Base-by-base conservation (phyloP, 1,140 invertebrate species). In the Caenorhabditis briggsae region DNA sequence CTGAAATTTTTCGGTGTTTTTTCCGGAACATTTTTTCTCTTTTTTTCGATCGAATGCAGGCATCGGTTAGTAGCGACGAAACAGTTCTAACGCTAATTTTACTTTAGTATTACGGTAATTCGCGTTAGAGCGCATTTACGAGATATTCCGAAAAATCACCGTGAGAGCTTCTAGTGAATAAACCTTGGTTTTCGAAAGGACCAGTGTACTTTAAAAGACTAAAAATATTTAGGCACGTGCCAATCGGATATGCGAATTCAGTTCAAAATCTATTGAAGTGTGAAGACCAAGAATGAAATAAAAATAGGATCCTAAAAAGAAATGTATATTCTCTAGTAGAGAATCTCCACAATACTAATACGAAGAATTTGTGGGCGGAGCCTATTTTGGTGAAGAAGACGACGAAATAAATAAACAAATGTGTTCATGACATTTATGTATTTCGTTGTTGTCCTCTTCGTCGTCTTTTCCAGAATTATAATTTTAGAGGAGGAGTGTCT, bases 341-440 rank as follows among this genome's bases (percentile, higher is more conserved):
- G 23, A 61, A 61, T 33, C 33, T 33, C 33, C 33, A 33, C 33
- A 61, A 12, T 20, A 23, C 20, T 20, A 61, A 25, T 25, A 61
- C 18, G 59, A 3, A 53, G 50, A 11, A 53, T 53, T 53, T 53
- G 61, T 25, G 70, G 70, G 70, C 70, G 70, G 70, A 78, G 70
- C 70, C 14, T 70, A 70, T 33, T 33, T 33, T 33, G 1, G 33
- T 41, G 33, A 18, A 23, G 9, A n/a, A 59, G 8, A 23, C 14
- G 23, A 70, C n/a, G n/a, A 23, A 78, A 78, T 78, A 78, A 78
- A 78, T 78, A 78, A 78, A 78, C 70, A 78, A 78, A 78, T 50
- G 33, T 78, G 70, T 78, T 78, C 70, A 14, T 78, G 70, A 50
- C 70, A 78, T 78, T 50, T 78, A 50, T 78, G 46, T 33, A 20